These are phyloP conservation scores for Parotia lawesii DNA, from an alignment of 2,113 vertebrate genomes.

Conservation along the genomic window DNA sequence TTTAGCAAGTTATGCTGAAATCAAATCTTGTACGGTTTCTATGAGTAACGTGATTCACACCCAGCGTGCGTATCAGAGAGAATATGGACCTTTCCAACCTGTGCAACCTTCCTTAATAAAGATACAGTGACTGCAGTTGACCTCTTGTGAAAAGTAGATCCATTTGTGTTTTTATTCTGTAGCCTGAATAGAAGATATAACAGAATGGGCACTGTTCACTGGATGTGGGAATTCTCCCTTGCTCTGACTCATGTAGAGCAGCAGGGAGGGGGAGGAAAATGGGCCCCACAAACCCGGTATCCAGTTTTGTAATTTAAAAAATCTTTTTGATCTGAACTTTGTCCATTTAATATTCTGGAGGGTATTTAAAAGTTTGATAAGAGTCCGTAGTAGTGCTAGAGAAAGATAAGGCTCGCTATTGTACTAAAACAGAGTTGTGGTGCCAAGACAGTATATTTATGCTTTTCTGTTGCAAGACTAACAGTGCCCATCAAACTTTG, in stretches of 20 bases:
- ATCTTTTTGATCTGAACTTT: conserved; percentile 17
- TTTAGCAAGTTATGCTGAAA: background rate
- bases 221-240: conserved; percentile 16
- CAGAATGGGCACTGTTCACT: conserved; percentile 28
- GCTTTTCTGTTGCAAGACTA: background rate
- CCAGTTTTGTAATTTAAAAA: conserved; percentile 12
- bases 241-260: background rate
- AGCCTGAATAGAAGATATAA: background rate
- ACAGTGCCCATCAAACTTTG: background rate
- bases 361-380: conserved; percentile 13
- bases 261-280: conserved; percentile 3
- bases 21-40: background rate
- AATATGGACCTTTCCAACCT: background rate
- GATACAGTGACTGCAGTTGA: background rate
- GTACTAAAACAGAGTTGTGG: background rate
- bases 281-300: background rate
- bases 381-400: background rate
- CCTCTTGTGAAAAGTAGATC: conserved; percentile 6
- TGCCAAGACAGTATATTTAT: conserved; percentile 33
- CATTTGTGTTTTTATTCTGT: background rate
- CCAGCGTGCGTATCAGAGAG: accelerated
- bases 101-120: background rate
- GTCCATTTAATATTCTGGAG: background rate
- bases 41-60: background rate
- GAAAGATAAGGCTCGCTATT: conserved; percentile 57